A percentile compares a stretch with the other conserved stretches of the same genome.
Evolutionary conservation across 2,797 vertebrate genomes (phyloP).

Genomic region (Miichthys miiuy): DNA sequence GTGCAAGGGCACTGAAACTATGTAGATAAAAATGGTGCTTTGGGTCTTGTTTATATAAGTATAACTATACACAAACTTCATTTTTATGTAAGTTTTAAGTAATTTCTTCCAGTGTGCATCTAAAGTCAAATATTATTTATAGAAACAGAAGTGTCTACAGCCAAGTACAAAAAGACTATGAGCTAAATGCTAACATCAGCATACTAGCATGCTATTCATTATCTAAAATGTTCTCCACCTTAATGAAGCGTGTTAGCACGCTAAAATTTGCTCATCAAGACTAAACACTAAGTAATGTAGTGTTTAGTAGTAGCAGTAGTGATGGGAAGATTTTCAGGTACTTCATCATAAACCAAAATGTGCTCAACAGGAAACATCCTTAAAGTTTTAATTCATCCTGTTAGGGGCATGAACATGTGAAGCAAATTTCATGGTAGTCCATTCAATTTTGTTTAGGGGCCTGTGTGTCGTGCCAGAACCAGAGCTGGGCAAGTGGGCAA

Average conservation of each 20-base stretch:
- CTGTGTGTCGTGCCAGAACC: no score
- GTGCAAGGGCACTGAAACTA: slow-evolving; percentile 21
- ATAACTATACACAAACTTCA: slow-evolving; percentile 20
- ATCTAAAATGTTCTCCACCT: not conserved
- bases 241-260: not conserved
- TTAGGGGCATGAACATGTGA: no score
- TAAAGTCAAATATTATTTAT: not conserved
- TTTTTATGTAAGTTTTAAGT: not conserved
- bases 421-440: not conserved
- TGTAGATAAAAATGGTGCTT: slow-evolving; percentile 35
- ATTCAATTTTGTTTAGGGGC: not conserved
- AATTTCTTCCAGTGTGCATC: not conserved
- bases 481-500: no score
- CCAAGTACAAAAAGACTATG: no score
- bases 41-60: slow-evolving; percentile 25
- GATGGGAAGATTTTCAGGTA: not conserved
- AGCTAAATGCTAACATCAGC: not conserved
- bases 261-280: not conserved
- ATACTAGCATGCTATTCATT: not conserved
- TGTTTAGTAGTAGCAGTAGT: no score
- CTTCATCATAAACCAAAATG: not conserved
- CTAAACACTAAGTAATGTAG: not conserved
- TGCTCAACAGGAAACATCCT: no score
- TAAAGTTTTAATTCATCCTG: no score
- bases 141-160: not conserved